These are phyloP conservation scores for Lordiphosa mommai DNA, from an alignment of 1,140 invertebrate species.

Conservation along the genomic window DNA sequence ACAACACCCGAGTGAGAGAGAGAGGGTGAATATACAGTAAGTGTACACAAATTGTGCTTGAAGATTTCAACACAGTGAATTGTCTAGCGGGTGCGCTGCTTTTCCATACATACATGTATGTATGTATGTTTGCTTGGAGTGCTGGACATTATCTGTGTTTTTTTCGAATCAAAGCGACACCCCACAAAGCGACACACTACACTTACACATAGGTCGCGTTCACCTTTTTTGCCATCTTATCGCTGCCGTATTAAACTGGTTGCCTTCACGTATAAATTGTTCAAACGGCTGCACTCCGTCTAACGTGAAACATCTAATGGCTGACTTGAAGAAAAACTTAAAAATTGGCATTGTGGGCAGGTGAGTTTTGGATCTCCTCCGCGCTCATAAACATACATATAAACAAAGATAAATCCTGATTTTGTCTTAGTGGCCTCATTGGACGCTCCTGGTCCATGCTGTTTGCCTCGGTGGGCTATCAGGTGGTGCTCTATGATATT, in stretches of 20 bases:
- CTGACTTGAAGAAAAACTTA: conserved; percentile 72
- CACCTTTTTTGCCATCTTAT: conserved; percentile 55
- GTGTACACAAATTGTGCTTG: too few species aligned
- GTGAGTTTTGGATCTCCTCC: too few species aligned
- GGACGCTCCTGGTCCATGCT: conserved; percentile 97
- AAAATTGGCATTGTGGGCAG: conserved; percentile 86
- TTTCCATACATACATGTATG: conserved; percentile 1
- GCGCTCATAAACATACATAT: too few species aligned
- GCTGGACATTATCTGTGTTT: conserved; percentile 48
- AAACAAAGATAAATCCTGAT: too few species aligned
- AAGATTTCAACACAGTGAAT: conserved; percentile 1
- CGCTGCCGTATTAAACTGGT: conserved; percentile 67
- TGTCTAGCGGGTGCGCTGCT: conserved; percentile 38
- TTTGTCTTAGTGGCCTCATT: conserved; percentile 87
- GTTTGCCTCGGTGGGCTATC: conserved; percentile 94
- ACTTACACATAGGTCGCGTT: conserved; percentile 47
- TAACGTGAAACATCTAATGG: conserved; percentile 32
- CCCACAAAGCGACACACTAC: conserved; percentile 20
- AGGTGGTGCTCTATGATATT: conserved; percentile 92
- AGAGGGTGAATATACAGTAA: background rate
- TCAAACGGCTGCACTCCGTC: conserved; percentile 41
- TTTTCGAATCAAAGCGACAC: conserved; percentile 46
- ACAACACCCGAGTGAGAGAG: background rate
- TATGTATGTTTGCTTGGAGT: conserved; percentile 2
- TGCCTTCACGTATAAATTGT: conserved; percentile 28